Percentiles rank a stretch among this genome's conserved stretches.
Conservation (phyloP, 2,113 vertebrate species). For the Heterocephalus glaber region DNA sequence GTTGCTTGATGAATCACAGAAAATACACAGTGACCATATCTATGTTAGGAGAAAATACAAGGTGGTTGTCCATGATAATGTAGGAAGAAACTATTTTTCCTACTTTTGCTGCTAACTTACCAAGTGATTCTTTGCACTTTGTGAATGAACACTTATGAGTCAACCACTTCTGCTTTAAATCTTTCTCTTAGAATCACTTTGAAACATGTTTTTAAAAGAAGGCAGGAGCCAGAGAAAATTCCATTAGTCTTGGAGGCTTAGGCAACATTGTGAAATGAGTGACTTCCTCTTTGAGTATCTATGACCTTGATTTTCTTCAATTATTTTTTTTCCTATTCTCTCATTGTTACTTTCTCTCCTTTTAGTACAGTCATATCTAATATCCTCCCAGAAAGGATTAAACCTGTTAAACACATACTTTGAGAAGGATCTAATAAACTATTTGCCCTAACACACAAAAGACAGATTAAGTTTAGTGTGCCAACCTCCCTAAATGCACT, state of each 20-base stretch:
- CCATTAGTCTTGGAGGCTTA: neutral
- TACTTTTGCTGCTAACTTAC: conserved; percentile 5
- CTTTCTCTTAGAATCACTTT: conserved; percentile 27
- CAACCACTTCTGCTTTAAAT: neutral
- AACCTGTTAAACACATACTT: conserved; percentile 14
- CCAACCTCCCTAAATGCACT: neutral
- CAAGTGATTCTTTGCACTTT: neutral
- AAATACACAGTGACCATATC: neutral
- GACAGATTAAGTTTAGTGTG: neutral
- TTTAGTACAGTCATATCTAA: neutral
- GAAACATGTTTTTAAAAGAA: neutral
- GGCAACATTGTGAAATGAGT: neutral
- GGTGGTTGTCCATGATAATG: neutral
- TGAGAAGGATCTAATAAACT: conserved; percentile 2
- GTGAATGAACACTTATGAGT: neutral
- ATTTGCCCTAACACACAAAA: neutral
- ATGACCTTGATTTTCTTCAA: neutral
- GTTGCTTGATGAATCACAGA: conserved; percentile 43
- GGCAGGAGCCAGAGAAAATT: neutral
- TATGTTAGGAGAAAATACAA: neutral
- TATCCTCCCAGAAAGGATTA: neutral
- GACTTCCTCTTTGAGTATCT: neutral
- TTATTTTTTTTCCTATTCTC: neutral
- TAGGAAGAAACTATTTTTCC: neutral
- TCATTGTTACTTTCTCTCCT: neutral